Base-by-base conservation (phyloP, 1,140 invertebrate species). In the Himalopsyche phryganea region DNA sequence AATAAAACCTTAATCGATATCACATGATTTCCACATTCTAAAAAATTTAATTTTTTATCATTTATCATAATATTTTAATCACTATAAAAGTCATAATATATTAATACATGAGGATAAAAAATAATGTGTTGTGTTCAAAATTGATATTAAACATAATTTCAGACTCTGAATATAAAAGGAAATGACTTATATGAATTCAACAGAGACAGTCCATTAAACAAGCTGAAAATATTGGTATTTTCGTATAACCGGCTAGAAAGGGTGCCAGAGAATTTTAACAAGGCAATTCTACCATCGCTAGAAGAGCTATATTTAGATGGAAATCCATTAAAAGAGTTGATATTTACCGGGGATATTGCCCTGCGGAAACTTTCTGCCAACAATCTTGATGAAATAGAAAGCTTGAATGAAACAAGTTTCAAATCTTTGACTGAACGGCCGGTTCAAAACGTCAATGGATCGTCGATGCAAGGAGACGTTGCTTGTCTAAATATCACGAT, bases 341-440 rank as follows among this genome's bases (percentile, higher is more conserved):
- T 71, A 50, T 77, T 80, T 50, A 71, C 76, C 62, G 73, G 75
- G 35, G 71, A 73, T 15, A 59, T 75, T n/a, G 67, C 69, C 6
- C 33, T 80, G 18, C 72, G 68, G 47, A 70, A 50, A 65, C 61
- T 80, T 45, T 73, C 71, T 20, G 70, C 76, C 66, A 77, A 70
- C 36, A 69, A 74, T 46, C 59, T 80, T 60, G 62, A 61, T 28
- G 66, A 62, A 35, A 54, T 78, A 41, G 44, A 33, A 3, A 66
- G 67, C 0, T 65, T 78, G 0, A 70, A 75, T 15, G 69, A 74
- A 23, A 73, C 73, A 14, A 69, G 73, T 1, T 74, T 77, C 23
- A 72, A 69, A 36, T 76, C 76, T 35, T 70, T 77, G n/a, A n/a
- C n/a, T n/a, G n/a, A 65, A 71, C 19, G 71, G 70, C 2, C 67